Evolutionary conservation across 2,797 vertebrate genomes (phyloP).

Genomic region (Schizopygopsis malacanthus): DNA sequence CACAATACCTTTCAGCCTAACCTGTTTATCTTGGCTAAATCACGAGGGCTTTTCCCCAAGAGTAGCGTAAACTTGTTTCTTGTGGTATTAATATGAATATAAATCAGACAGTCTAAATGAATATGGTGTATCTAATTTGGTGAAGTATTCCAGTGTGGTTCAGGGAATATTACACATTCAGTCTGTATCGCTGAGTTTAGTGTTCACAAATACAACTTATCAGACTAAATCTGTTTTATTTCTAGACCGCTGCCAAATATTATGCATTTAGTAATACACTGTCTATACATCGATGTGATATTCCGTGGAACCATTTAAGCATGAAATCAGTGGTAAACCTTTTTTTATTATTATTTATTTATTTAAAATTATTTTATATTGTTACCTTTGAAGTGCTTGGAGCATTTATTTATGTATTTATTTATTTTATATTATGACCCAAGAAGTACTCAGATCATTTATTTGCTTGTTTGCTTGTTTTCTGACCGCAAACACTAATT

Average conservation of each 20-base stretch:
- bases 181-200: constrained; percentile 13
- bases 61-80: constrained; percentile 51
- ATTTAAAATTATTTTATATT: neutral
- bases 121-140: constrained; percentile 56
- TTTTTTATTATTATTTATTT: no score
- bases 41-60: constrained; percentile 10
- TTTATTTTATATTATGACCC: no score
- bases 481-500: neutral
- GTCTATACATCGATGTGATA: neutral
- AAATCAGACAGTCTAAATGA: constrained; percentile 52
- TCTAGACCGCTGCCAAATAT: neutral
- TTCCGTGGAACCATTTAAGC: neutral
- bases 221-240: neutral
- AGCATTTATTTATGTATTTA: neutral
- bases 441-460: neutral
- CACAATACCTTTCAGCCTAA: constrained; percentile 29
- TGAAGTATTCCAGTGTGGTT: constrained; percentile 35
- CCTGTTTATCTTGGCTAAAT: constrained; percentile 35
- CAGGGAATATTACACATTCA: constrained; percentile 44
- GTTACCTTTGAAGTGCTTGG: neutral
- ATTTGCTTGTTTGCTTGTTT: neutral
- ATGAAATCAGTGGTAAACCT: neutral
- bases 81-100: constrained; percentile 56
- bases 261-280: neutral
- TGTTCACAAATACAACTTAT: neutral